Conservation (phyloP, 2,888 invertebrate genomes). For the Hydrotaea cyrtoneurina region DNA sequence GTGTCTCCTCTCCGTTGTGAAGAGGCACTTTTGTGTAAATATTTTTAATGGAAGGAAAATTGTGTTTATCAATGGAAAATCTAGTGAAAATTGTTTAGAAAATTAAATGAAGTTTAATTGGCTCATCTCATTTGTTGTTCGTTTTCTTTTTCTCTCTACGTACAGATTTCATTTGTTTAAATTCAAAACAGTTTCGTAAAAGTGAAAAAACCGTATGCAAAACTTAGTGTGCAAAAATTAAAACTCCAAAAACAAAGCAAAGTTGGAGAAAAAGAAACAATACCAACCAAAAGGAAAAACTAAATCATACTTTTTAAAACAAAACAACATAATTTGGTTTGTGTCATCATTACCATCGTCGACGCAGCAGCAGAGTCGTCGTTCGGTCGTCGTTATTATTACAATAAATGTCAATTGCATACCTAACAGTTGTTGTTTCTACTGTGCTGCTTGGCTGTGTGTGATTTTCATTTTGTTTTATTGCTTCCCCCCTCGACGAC, state of each 20-base stretch:
- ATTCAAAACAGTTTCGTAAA: not conserved
- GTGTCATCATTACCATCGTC: not conserved
- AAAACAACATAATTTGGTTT: constrained; percentile 37
- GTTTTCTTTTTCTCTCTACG: not conserved
- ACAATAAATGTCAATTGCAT: constrained; percentile 60
- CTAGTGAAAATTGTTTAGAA: not conserved
- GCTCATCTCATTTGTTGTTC: not conserved
- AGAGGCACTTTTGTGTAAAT: not conserved
- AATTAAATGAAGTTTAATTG: constrained; percentile 6
- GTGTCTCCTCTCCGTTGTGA: not conserved
- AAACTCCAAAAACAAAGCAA: not conserved
- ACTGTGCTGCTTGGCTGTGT: constrained; percentile 38
- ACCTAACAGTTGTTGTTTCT: constrained; percentile 49
- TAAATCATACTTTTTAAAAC: constrained; percentile 1
- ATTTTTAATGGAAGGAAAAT: not conserved
- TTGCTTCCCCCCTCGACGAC: constrained; percentile 15
- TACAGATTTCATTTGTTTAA: constrained; percentile 10
- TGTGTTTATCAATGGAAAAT: constrained; percentile 23
- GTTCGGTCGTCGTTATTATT: constrained; percentile 27
- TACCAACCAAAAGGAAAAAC: constrained; percentile 20
- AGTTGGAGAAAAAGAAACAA: constrained; percentile 19
- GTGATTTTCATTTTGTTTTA: constrained; percentile 53
- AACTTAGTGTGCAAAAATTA: constrained; percentile 23
- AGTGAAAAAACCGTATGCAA: constrained; percentile 12
- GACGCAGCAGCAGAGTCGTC: not conserved